Conservation (phyloP, 2,888 invertebrate species). For the Gandaritis pyraliata region DNA sequence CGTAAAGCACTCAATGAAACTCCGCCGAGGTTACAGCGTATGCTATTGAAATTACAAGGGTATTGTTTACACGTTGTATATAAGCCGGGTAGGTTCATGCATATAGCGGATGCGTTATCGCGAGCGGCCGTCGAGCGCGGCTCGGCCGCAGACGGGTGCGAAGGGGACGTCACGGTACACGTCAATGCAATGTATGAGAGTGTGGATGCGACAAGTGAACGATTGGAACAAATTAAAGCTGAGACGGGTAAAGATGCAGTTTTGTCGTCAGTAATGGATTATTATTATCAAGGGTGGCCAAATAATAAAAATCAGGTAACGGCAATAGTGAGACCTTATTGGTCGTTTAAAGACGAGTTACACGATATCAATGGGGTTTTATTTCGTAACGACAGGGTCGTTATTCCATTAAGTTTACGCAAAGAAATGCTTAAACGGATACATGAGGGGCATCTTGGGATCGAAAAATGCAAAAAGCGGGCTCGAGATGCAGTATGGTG, state of each 20-base stretch:
- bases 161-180: slow-evolving; percentile 23
- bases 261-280: slow-evolving; percentile 2
- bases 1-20: not conserved
- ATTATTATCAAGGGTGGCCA: slow-evolving; percentile 19
- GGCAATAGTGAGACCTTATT: slow-evolving; percentile 12
- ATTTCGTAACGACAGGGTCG: slow-evolving; percentile 14
- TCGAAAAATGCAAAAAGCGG: slow-evolving; percentile 16
- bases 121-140: slow-evolving; percentile 35
- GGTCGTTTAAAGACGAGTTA: slow-evolving; percentile 16
- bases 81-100: slow-evolving; percentile 12
- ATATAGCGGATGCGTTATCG: slow-evolving; percentile 51
- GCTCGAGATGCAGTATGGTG: slow-evolving; percentile 13
- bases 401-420: slow-evolving; percentile 12
- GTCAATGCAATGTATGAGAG: slow-evolving; percentile 12
- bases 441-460: slow-evolving; percentile 25
- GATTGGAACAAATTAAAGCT: not conserved
- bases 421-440: slow-evolving; percentile 12
- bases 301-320: slow-evolving; percentile 8
- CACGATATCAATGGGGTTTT: slow-evolving; percentile 13
- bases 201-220: slow-evolving; percentile 10
- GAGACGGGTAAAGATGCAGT: slow-evolving; percentile 1
- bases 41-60: slow-evolving; percentile 7
- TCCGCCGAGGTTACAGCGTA: slow-evolving; percentile 8
- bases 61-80: slow-evolving; percentile 7
- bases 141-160: slow-evolving; percentile 15